Conservation (phyloP, 2,888 invertebrate genomes). For the Microctonus hyperodae region DNA sequence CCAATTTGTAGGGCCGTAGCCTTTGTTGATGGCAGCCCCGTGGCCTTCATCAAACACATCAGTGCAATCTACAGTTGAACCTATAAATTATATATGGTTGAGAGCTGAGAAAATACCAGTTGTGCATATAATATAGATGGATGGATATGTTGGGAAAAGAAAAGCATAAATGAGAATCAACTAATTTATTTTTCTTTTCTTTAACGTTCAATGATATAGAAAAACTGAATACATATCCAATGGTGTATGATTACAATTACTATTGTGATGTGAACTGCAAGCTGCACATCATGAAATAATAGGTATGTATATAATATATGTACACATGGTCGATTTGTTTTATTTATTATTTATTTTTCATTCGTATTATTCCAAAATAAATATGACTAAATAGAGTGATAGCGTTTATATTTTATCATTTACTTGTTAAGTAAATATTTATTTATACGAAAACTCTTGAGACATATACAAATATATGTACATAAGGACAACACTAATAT, state of each 20-base stretch:
- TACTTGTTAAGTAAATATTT: too few relatives aligned
- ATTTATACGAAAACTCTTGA: too few relatives aligned
- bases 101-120: slow-evolving; percentile 8
- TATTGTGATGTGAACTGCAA: background rate
- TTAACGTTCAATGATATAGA: background rate
- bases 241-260: slow-evolving; percentile 11
- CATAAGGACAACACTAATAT: background rate
- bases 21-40: slow-evolving; percentile 8
- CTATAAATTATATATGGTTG: background rate
- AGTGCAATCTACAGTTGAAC: background rate
- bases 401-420: too few relatives aligned
- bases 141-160: background rate
- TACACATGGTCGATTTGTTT: background rate
- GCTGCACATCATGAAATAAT: background rate
- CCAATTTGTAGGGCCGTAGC: slow-evolving; percentile 19
- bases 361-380: too few relatives aligned
- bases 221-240: background rate
- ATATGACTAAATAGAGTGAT: too few relatives aligned
- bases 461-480: background rate
- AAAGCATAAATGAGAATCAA: background rate
- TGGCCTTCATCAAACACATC: slow-evolving; percentile 18
- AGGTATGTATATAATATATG: background rate
- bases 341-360: too few relatives aligned
- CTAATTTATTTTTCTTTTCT: background rate
- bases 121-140: background rate